A percentile compares a stretch with the other conserved stretches of the same genome.
Conservation (phyloP, 92 coral and sea anemone genomes). For the Montipora capitata region DNA sequence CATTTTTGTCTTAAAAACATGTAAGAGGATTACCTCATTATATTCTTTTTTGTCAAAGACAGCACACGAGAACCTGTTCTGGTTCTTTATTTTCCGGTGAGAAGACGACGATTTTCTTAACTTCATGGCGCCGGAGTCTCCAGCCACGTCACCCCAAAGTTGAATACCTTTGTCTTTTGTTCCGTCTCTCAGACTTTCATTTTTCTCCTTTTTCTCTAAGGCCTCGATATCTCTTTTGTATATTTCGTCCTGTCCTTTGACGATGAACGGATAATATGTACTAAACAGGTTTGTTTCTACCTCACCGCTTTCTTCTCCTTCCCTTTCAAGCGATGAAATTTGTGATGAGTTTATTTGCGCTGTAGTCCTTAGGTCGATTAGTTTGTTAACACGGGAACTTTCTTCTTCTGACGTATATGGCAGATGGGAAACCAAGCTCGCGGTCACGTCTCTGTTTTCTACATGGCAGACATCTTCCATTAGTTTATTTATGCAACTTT, state of each 20-base stretch:
- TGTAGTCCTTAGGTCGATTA: not conserved
- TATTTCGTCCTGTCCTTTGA: conserved; percentile 14
- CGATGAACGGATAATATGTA: not conserved
- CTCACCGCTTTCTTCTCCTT: not conserved
- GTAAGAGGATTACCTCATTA: no score
- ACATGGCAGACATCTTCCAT: not conserved
- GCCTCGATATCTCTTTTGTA: not conserved
- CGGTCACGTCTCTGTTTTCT: not conserved
- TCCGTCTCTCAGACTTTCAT: not conserved
- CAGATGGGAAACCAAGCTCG: not conserved
- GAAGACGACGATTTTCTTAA: not conserved
- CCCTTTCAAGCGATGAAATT: not conserved
- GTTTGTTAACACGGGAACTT: not conserved
- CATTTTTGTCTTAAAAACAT: no score
- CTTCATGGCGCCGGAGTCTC: not conserved
- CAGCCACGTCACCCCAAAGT: not conserved
- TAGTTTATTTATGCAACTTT: not conserved
- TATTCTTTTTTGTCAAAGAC: no score
- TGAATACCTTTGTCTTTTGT: not conserved
- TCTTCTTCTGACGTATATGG: not conserved
- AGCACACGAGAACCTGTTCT: no score
- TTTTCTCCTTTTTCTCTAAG: not conserved
- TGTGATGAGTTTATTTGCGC: not conserved
- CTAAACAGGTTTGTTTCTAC: not conserved
- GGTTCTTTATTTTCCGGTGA: not conserved